Evolutionary conservation across 1,140 invertebrate species (phyloP), one percentile per base, ranked within the genome.

Genomic region (Metopolophium dirhodum): DNA sequence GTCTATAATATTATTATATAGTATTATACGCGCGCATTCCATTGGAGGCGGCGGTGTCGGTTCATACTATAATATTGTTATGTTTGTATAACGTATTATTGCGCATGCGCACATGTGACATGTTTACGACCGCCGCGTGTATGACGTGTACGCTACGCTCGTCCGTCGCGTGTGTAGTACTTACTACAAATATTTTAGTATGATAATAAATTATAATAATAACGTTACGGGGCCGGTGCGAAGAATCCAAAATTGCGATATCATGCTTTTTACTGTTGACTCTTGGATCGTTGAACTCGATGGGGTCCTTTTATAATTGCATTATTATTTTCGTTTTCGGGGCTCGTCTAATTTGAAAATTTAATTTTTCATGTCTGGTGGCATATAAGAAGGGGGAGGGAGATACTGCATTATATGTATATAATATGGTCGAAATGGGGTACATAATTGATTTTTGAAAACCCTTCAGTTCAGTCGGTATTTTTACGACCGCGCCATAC

Each of bases 401-500:
- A 83, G 20, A 37, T 7, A 22, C 35, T 37, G n/a, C 18, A 23
- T 83, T 37, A 83, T 77, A 9, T 82, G 7, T 22, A 30, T 77
- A 41, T 41, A 41, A 83, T 23, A 83, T 37, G 45, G 85, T 49
- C 30, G 86, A 18, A n/a, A 35, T 88, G 45, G 86, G 86, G 86
- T 88, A 49, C 30, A 49, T 88, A 88, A 35, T 88, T 88, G 86
- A 88, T 88, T 88, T 88, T 88, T 51, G 47, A 88, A 88, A 88
- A n/a, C 86, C 45, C 47, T 20, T 30, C 30, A 77, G 61, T 83
- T 41, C 35, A n/a, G 47, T n/a, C 30, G 45, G 86, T 49, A 35
- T 88, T 87, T 87, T 26, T 47, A 77, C 1, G 61, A n/a, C 61
- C n/a, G n/a, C 61, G 14, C 61, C 61, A 35, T 77, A 11, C 61